These are phyloP conservation scores for Brachyistius frenatus DNA, from an alignment of 2,113 vertebrate species.

Conservation along the genomic window DNA sequence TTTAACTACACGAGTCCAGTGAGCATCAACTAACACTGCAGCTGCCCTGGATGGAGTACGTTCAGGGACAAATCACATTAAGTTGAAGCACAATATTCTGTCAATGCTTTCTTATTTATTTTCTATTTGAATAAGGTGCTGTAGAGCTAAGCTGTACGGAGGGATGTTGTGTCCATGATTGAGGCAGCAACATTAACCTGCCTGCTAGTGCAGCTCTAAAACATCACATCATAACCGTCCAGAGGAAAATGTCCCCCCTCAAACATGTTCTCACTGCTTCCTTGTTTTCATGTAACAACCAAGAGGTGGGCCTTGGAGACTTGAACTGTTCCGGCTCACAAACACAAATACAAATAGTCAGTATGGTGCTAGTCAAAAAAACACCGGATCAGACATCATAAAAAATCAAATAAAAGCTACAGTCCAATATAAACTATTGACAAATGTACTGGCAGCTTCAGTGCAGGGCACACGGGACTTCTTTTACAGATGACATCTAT, in stretches of 20 bases:
- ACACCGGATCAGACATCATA: not conserved
- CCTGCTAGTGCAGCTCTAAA: slow-evolving; percentile 20
- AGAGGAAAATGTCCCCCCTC: slow-evolving; percentile 12
- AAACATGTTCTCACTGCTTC: slow-evolving; percentile 2
- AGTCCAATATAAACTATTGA: slow-evolving; percentile 20
- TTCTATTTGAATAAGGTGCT: slow-evolving; percentile 41
- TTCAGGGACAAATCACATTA: slow-evolving; percentile 29
- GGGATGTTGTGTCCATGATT: slow-evolving; percentile 6
- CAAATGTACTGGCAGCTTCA: not conserved
- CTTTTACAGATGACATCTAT: no score
- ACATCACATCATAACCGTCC: slow-evolving; percentile 24
- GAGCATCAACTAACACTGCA: no score
- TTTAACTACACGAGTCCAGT: no score
- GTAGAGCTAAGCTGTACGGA: slow-evolving; percentile 13
- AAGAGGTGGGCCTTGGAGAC: not conserved
- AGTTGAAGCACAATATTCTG: slow-evolving; percentile 40
- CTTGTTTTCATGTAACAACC: slow-evolving; percentile 23
- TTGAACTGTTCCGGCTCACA: not conserved
- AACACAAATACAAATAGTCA: not conserved
- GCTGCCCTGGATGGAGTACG: no score
- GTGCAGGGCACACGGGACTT: not conserved
- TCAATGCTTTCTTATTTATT: slow-evolving; percentile 33
- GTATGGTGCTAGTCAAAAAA: not conserved
- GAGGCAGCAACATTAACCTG: slow-evolving; percentile 22
- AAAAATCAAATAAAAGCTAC: not conserved